Evolutionary conservation across 2,888 invertebrate genomes (phyloP).

Genomic region (Epirrhoe tristata): DNA sequence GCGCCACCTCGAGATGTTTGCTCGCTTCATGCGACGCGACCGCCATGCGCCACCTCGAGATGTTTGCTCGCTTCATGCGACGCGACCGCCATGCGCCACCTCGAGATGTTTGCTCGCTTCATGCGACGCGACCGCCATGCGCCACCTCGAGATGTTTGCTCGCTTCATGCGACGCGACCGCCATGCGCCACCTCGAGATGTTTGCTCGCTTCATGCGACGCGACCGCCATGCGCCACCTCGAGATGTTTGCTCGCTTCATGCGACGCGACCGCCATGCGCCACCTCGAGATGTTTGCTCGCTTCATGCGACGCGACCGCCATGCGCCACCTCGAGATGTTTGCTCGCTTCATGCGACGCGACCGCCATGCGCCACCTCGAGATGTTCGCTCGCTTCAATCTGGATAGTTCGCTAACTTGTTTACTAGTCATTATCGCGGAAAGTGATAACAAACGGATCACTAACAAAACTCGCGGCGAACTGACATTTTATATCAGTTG

Average conservation of each 20-base stretch:
- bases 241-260: constrained; percentile 25
- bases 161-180: too few relatives aligned
- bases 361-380: constrained; percentile 13
- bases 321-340: constrained; percentile 23
- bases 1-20: too few relatives aligned
- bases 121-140: too few relatives aligned
- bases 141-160: constrained; percentile 25
- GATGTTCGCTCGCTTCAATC: constrained; percentile 23
- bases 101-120: too few relatives aligned
- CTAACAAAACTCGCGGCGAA: not conserved
- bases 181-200: too few relatives aligned
- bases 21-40: too few relatives aligned
- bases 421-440: constrained; percentile 5
- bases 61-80: constrained; percentile 25
- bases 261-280: too few relatives aligned
- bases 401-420: constrained; percentile 19
- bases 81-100: too few relatives aligned
- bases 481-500: not conserved
- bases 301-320: too few relatives aligned
- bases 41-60: constrained; percentile 18
- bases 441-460: constrained; percentile 2
- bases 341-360: constrained; percentile 24
- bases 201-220: too few relatives aligned
- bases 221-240: too few relatives aligned
- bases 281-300: too few relatives aligned